A percentile compares a stretch with the other conserved stretches of the same genome.
phyloP scores from a whole-genome alignment of 2,113 vertebrate genomes.

The Corythornis vintsioides region DNA sequence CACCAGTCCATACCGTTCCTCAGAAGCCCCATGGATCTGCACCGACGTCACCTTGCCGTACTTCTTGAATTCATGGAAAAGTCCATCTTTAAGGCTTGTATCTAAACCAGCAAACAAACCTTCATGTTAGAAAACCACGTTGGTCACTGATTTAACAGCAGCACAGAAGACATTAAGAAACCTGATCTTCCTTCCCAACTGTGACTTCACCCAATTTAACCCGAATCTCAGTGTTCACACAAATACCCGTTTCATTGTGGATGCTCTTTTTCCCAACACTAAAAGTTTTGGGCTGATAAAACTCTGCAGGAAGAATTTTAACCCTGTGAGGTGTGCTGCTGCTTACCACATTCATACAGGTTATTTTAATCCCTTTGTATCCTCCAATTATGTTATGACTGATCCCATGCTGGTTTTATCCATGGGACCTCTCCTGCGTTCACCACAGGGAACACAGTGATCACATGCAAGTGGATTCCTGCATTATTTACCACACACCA shows the following conservation, averaged over 20 bases:
- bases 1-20: slow-evolving; percentile 95
- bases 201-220: not conserved
- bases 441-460: not conserved
- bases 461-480: rapidly evolving
- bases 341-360: not conserved
- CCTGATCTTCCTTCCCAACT: not conserved
- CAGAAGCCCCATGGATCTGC: slow-evolving; percentile 94
- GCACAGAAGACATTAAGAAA: not conserved
- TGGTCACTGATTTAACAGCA: not conserved
- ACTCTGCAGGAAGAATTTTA: not conserved
- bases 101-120: slow-evolving; percentile 76
- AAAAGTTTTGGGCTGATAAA: not conserved
- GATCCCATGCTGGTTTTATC: not conserved
- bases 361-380: not conserved
- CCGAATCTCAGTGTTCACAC: not conserved
- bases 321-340: not conserved
- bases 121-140: not conserved
- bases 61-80: slow-evolving; percentile 99
- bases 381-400: not conserved
- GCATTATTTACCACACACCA: not conserved
- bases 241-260: not conserved
- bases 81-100: slow-evolving; percentile 98
- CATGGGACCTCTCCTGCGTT: not conserved
- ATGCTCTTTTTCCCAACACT: not conserved
- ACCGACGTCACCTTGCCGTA: slow-evolving; percentile 98